Base-by-base conservation (phyloP, 2,113 vertebrate genomes). In the Cheirogaleus medius region DNA sequence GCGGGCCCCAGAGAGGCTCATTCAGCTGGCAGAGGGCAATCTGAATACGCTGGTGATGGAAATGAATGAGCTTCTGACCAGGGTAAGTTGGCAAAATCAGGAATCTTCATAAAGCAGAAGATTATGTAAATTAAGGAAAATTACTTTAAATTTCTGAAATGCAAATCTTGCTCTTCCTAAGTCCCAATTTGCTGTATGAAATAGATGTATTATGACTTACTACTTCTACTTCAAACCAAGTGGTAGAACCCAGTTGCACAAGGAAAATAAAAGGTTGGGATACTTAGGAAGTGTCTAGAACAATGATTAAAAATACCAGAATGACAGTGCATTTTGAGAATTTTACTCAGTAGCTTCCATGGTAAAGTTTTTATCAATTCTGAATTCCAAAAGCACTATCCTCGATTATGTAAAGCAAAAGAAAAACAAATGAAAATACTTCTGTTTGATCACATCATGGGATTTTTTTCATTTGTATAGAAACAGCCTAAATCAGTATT, bases 21-120 rank as follows among this genome's bases (percentile, higher is more conserved):
- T 99, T 97, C 99, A 99, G 97, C 98, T 99, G 98, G 99, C 99
- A 42, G 99, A 99, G 97, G 99, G 99, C 98, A 99, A 99, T 98
- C 98, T 99, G 98, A 99, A 98, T 97, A 99, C 99, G 0, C 98
- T 99, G 68, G 99, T 99, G 92, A 99, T 98, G 34, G 99, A 99
- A 99, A 99, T 99, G 99, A 99, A 99, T 98, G 99, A 99, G 68
- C 99, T 99, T 25, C 99, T 99, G 98, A 99, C 99, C 98, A 99
- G 99, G 98, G 99, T 99, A 98, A 98, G 99, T 96, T 81, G 90
- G 23, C 54, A 92, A 91, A 89, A 52, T 23, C 10, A 18, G 13
- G 18, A 71, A 4, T 63, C 32, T 64, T 74, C 58, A 66, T 47
- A 80, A 47, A 87, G 49, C 32, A 74, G 88, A 88, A 73, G 49